A percentile compares a stretch with the other conserved stretches of the same genome.
These are phyloP conservation scores for Calameuta idolon DNA, from an alignment of 2,888 invertebrate species.

Conservation along the genomic window DNA sequence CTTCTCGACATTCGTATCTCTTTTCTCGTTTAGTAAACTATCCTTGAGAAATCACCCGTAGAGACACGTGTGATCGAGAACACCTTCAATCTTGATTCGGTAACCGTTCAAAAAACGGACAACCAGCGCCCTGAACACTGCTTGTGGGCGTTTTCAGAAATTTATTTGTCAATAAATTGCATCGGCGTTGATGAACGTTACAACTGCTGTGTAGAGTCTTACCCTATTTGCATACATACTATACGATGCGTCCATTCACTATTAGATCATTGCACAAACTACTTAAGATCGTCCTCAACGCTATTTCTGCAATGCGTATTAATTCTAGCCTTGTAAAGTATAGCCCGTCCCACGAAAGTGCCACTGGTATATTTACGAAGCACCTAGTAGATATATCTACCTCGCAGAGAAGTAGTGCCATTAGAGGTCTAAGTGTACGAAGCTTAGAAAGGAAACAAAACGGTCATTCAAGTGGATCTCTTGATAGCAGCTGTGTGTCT, in stretches of 20 bases:
- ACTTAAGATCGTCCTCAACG: background rate
- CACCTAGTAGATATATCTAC: background rate
- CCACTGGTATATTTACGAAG: background rate
- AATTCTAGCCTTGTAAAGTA: background rate
- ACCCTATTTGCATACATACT: too few species aligned
- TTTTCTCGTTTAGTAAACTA: background rate
- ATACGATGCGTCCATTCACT: background rate
- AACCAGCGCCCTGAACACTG: too few species aligned
- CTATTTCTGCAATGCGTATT: background rate
- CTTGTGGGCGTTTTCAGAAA: background rate
- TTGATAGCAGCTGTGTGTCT: background rate
- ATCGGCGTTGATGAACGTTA: background rate
- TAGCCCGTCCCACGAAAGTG: background rate
- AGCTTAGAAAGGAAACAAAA: background rate
- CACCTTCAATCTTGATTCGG: background rate
- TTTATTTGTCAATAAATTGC: background rate
- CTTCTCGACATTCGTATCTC: background rate
- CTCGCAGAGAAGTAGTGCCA: background rate
- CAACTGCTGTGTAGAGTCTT: background rate
- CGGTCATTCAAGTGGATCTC: background rate
- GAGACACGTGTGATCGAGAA: background rate
- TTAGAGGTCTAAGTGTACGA: background rate
- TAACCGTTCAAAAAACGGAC: background rate
- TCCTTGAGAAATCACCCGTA: background rate
- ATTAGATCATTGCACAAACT: background rate